Conservation (phyloP, 1,140 invertebrate species). For the Papilio dardanus region DNA sequence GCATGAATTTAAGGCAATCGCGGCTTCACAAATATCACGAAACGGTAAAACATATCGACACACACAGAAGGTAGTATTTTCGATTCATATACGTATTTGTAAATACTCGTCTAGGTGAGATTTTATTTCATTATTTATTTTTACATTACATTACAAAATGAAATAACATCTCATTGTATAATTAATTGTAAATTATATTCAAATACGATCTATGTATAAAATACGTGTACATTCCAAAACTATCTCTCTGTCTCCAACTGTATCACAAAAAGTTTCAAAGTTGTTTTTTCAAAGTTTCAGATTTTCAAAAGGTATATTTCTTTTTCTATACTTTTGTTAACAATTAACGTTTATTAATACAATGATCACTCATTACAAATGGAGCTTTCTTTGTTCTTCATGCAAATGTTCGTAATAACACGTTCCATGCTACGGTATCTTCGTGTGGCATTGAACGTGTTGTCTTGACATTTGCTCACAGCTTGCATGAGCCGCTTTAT, state of each 20-base stretch:
- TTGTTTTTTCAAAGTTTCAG: conserved; percentile 73
- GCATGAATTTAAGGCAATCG: conserved; percentile 72
- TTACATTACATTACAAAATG: conserved; percentile 44
- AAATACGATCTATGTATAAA: conserved; percentile 36
- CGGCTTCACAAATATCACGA: conserved; percentile 72
- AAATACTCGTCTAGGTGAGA: conserved; percentile 57
- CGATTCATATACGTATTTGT: conserved; percentile 69
- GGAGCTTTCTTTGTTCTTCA: conserved; percentile 40
- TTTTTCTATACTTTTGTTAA: conserved; percentile 65
- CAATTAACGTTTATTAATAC: conserved; percentile 71
- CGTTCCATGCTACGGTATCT: conserved; percentile 1
- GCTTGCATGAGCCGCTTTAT: conserved; percentile 76
- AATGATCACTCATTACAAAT: conserved; percentile 61
- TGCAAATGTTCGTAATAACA: conserved; percentile 48
- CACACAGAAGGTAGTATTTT: conserved; percentile 80
- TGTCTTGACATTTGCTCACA: conserved; percentile 59
- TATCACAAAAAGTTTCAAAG: conserved; percentile 57
- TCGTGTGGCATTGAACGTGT: conserved; percentile 38
- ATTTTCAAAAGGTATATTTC: conserved; percentile 70
- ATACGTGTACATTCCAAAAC: conserved; percentile 61
- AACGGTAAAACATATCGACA: conserved; percentile 77
- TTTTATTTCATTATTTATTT: conserved; percentile 59
- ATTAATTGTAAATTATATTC: conserved; percentile 61
- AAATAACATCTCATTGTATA: conserved; percentile 62
- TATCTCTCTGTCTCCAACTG: conserved; percentile 47